A percentile compares a stretch with the other conserved stretches of the same genome.
phyloP scores from a whole-genome alignment of 2,797 vertebrate genomes.

The Onychomys arenicola region DNA sequence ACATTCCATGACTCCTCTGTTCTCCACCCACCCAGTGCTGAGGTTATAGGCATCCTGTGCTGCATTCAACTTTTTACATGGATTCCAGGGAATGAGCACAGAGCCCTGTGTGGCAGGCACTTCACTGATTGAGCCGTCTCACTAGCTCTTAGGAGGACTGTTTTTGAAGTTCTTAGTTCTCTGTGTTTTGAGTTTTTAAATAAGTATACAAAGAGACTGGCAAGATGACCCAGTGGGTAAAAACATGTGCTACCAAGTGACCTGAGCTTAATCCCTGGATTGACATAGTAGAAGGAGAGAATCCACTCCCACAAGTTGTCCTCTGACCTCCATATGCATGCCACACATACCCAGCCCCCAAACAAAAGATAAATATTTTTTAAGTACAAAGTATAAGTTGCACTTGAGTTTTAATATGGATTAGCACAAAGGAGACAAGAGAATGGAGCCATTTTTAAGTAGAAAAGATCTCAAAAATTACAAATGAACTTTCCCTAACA shows the following conservation, averaged over 20 bases:
- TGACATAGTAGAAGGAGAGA: not conserved
- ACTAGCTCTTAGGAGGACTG: not conserved
- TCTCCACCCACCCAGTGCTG: not conserved
- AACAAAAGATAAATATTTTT: not conserved
- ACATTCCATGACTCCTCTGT: not conserved
- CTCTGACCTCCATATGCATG: not conserved
- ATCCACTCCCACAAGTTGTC: not conserved
- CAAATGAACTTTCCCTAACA: conserved; percentile 15
- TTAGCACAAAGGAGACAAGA: not conserved
- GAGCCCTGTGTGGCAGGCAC: not conserved
- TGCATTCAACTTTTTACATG: not conserved
- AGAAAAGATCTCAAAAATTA: conserved; percentile 13
- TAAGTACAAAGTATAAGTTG: conserved; percentile 20
- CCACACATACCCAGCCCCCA: fast-evolving
- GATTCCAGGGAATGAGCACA: not conserved
- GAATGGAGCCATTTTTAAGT: conserved; percentile 27
- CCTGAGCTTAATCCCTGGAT: not conserved
- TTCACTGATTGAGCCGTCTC: not conserved
- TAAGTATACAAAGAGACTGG: not conserved
- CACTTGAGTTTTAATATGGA: conserved; percentile 36
- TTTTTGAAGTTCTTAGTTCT: not conserved
- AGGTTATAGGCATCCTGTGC: not conserved
- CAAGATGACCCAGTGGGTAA: not conserved
- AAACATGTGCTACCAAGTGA: not conserved
- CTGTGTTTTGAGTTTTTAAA: not conserved